These are phyloP conservation scores for Araneus ventricosus DNA, from an alignment of 1,140 invertebrate genomes.

Conservation along the genomic window DNA sequence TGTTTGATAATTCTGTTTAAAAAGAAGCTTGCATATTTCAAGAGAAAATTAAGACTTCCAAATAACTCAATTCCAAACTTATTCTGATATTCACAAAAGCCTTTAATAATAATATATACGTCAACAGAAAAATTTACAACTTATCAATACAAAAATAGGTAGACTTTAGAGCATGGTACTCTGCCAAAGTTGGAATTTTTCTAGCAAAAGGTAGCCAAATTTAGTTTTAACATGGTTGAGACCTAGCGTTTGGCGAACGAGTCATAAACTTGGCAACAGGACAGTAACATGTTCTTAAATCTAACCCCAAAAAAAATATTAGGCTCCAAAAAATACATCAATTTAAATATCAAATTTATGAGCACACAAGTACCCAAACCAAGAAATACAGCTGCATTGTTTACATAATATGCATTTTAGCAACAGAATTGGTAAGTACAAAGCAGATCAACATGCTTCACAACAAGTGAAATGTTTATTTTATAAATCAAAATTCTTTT, in stretches of 20 bases:
- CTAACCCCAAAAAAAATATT: neutral
- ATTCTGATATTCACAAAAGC: too few species aligned
- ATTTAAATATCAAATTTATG: neutral
- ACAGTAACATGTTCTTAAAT: too few species aligned
- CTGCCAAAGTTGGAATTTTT: too few species aligned
- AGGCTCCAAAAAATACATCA: neutral
- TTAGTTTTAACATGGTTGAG: too few species aligned
- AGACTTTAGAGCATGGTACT: too few species aligned
- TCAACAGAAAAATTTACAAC: too few species aligned
- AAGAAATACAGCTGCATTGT: constrained; percentile 1
- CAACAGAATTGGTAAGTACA: neutral
- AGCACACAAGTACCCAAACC: neutral
- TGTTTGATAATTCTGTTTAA: neutral
- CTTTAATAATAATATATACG: too few species aligned
- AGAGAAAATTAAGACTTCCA: neutral
- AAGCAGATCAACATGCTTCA: neutral
- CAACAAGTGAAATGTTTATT: neutral
- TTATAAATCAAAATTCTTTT: neutral
- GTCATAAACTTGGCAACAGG: too few species aligned
- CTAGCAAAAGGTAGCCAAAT: too few species aligned
- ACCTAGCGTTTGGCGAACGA: too few species aligned
- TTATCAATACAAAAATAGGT: too few species aligned
- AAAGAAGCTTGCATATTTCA: neutral
- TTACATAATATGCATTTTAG: neutral
- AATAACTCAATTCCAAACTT: neutral